These are phyloP conservation scores for Vimba vimba DNA, from an alignment of 2,113 vertebrate species.

Conservation along the genomic window DNA sequence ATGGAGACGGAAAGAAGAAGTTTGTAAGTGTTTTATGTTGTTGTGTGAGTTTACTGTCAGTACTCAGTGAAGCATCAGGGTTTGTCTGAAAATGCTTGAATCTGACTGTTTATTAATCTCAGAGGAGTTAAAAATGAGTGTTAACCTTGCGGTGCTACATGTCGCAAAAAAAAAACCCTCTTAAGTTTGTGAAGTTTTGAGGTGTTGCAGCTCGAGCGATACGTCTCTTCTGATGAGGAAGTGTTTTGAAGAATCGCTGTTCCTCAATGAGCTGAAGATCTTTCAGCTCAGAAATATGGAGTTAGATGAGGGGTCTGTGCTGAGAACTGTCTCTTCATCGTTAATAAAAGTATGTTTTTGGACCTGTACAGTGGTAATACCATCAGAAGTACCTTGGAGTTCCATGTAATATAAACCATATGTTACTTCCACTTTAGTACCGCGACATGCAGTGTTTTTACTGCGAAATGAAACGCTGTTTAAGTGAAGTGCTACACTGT, in stretches of 20 bases:
- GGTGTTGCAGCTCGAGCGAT: too few species aligned
- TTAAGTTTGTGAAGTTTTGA: not conserved
- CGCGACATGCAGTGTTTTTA: not conserved
- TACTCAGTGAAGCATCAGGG: not conserved
- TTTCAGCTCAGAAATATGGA: too few species aligned
- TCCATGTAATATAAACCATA: not conserved
- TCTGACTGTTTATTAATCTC: not conserved
- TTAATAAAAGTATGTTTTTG: not conserved
- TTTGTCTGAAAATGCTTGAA: not conserved
- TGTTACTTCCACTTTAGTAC: not conserved
- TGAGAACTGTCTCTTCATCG: not conserved
- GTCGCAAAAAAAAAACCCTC: not conserved
- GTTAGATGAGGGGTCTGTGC: too few species aligned
- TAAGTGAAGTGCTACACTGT: not conserved
- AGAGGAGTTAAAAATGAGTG: not conserved
- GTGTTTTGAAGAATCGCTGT: slow-evolving; percentile 1
- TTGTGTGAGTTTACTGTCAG: not conserved
- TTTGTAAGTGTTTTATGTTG: slow-evolving; percentile 74
- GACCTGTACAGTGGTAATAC: not conserved
- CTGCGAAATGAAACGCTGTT: not conserved
- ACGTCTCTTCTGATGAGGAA: slow-evolving; percentile 30
- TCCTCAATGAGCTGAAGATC: not conserved
- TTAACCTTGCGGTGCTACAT: not conserved
- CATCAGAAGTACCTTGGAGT: not conserved
- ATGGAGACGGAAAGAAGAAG: slow-evolving; percentile 80